phyloP scores from a whole-genome alignment of 2,888 invertebrate genomes.

The Pachliopta kotzebuea region DNA sequence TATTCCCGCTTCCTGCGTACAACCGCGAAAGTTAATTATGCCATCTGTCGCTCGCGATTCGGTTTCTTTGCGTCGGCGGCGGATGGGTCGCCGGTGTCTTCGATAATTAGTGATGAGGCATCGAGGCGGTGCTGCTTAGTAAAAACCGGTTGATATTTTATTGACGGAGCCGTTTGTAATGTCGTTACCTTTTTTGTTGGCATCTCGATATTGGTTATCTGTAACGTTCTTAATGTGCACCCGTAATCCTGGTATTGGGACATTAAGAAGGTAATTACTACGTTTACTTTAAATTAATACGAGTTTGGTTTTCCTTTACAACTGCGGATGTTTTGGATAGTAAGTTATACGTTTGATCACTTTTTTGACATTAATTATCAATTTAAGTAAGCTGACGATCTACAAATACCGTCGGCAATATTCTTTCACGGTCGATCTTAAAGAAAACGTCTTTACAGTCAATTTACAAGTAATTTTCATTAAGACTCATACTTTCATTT shows the following conservation, averaged over 20 bases:
- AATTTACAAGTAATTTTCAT: too few relatives aligned
- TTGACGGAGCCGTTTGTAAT: constrained; percentile 3
- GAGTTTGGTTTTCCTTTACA: background rate
- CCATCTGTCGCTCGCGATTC: constrained; percentile 44
- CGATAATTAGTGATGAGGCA: constrained; percentile 23
- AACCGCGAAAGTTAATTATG: constrained; percentile 45
- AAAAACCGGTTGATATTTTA: constrained; percentile 1
- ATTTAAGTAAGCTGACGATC: too few relatives aligned
- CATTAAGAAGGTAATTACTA: background rate
- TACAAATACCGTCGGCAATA: too few relatives aligned
- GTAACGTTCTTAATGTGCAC: too few relatives aligned
- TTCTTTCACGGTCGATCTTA: too few relatives aligned
- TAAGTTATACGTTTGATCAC: too few relatives aligned
- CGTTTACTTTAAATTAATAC: background rate
- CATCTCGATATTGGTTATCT: background rate
- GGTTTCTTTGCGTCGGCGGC: constrained; percentile 18
- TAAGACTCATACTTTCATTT: too few relatives aligned
- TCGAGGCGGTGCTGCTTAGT: background rate
- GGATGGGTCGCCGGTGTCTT: constrained; percentile 23
- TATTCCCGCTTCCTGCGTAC: constrained; percentile 29
- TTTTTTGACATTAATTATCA: too few relatives aligned
- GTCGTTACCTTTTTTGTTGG: background rate
- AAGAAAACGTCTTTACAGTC: too few relatives aligned
- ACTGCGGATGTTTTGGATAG: too few relatives aligned
- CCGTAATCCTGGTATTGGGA: background rate